These are phyloP conservation scores for Naso thynnoides DNA, from an alignment of 2,797 vertebrate species.

Conservation along the genomic window DNA sequence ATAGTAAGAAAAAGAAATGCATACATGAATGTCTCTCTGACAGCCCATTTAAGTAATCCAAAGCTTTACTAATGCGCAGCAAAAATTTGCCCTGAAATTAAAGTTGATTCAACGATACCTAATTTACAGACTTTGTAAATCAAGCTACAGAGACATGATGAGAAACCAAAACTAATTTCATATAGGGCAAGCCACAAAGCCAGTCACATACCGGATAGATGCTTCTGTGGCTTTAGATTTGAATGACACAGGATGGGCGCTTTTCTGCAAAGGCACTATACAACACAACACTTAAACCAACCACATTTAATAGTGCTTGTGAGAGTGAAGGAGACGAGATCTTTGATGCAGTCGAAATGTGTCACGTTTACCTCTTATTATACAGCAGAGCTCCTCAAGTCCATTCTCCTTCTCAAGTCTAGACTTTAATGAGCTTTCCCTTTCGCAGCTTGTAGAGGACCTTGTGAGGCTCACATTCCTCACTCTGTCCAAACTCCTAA, in stretches of 20 bases:
- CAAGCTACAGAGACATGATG: slow-evolving; percentile 3
- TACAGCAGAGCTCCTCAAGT: slow-evolving; percentile 60
- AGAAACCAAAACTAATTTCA: slow-evolving; percentile 51
- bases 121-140: slow-evolving; percentile 33
- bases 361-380: slow-evolving; percentile 44
- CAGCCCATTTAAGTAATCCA: slow-evolving; percentile 41
- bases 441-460: slow-evolving; percentile 68
- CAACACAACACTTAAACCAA: slow-evolving; percentile 23
- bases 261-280: slow-evolving; percentile 18
- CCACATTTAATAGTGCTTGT: slow-evolving; percentile 20
- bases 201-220: slow-evolving; percentile 53
- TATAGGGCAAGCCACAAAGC: slow-evolving; percentile 54
- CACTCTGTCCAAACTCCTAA: slow-evolving; percentile 78
- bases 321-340: slow-evolving; percentile 43
- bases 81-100: slow-evolving; percentile 35
- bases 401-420: slow-evolving; percentile 63
- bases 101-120: slow-evolving; percentile 28
- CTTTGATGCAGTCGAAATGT: slow-evolving; percentile 38
- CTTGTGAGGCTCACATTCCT: slow-evolving; percentile 83
- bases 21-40: slow-evolving; percentile 23
- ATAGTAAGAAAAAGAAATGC: slow-evolving; percentile 1
- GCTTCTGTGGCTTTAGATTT: slow-evolving; percentile 51
- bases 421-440: slow-evolving; percentile 83
- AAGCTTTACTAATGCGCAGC: slow-evolving; percentile 30
- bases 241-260: slow-evolving; percentile 60